Evolutionary conservation across 2,888 invertebrate genomes (phyloP).

Genomic region (Tachina grossa): DNA sequence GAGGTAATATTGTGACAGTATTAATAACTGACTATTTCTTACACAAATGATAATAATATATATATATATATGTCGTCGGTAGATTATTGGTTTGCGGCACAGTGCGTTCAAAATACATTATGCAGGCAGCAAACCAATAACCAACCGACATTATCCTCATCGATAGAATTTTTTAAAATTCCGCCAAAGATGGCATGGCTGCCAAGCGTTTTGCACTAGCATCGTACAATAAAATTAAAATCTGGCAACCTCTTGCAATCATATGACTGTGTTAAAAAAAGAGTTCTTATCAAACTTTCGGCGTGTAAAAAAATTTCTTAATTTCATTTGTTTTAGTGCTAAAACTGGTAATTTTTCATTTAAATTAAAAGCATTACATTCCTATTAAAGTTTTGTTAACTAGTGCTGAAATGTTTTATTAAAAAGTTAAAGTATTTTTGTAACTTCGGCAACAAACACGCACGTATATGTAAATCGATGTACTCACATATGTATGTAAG

Average conservation of each 20-base stretch:
- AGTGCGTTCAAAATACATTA: too few species aligned
- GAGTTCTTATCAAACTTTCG: background rate
- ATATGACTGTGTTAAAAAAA: constrained; percentile 16
- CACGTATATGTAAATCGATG: background rate
- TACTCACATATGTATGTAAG: constrained; percentile 3
- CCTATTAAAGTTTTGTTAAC: background rate
- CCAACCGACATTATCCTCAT: too few species aligned
- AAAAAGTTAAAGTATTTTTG: background rate
- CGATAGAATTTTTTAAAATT: too few species aligned
- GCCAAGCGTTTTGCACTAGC: too few species aligned
- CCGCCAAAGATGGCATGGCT: too few species aligned
- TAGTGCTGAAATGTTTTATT: background rate
- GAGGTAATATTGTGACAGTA: too few species aligned
- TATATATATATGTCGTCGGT: too few species aligned
- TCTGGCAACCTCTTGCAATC: constrained; percentile 9
- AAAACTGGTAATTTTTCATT: too few species aligned
- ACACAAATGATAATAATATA: too few species aligned
- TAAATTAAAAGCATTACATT: constrained; percentile 8
- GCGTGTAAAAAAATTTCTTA: background rate
- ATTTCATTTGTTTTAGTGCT: background rate
- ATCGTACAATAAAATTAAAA: background rate
- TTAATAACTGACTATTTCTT: too few species aligned
- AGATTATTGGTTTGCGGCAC: too few species aligned
- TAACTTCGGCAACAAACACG: background rate
- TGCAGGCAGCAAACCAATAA: too few species aligned